Evolutionary conservation across 2,888 invertebrate genomes (phyloP).

Genomic region (Drosophila atripex): DNA sequence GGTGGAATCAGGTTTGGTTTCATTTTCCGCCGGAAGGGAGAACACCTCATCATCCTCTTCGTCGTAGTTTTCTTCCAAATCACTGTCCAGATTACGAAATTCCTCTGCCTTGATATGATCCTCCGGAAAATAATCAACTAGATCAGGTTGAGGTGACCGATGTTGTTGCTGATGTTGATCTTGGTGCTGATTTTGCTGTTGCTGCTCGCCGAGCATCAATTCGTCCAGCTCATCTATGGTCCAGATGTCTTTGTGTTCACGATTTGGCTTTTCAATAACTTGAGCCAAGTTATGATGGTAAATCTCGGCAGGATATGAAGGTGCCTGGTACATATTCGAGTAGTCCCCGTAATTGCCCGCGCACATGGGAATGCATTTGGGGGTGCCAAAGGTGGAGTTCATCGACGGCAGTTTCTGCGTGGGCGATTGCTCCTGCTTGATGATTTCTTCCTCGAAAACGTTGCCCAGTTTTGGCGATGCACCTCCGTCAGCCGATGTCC

Average conservation of each 20-base stretch:
- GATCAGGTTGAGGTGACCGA: neutral
- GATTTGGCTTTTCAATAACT: slow-evolving; percentile 79
- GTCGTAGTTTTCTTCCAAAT: slow-evolving; percentile 55
- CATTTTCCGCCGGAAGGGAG: slow-evolving; percentile 30
- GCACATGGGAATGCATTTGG: slow-evolving; percentile 74
- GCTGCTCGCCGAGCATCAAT: slow-evolving; percentile 60
- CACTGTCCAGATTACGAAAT: slow-evolving; percentile 38
- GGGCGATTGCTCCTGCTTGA: slow-evolving; percentile 32
- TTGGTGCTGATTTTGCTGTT: neutral
- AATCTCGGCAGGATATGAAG: slow-evolving; percentile 73
- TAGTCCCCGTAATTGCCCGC: slow-evolving; percentile 55
- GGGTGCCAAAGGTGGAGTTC: slow-evolving; percentile 82
- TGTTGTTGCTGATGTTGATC: slow-evolving; percentile 1
- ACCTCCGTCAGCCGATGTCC: slow-evolving; percentile 4
- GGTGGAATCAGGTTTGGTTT: slow-evolving; percentile 7
- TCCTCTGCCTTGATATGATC: slow-evolving; percentile 25
- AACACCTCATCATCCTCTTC: slow-evolving; percentile 63
- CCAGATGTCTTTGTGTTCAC: slow-evolving; percentile 84
- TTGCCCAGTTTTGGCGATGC: slow-evolving; percentile 74
- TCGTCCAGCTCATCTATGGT: slow-evolving; percentile 81
- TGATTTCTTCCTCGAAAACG: slow-evolving; percentile 45
- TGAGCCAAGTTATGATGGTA: slow-evolving; percentile 79
- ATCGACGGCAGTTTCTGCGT: slow-evolving; percentile 81
- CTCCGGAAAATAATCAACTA: slow-evolving; percentile 9
- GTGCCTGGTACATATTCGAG: slow-evolving; percentile 57